Percentiles rank a stretch among this genome's conserved stretches.
Conservation (phyloP, 1,140 invertebrate species). For the Scylla paramamosain region DNA sequence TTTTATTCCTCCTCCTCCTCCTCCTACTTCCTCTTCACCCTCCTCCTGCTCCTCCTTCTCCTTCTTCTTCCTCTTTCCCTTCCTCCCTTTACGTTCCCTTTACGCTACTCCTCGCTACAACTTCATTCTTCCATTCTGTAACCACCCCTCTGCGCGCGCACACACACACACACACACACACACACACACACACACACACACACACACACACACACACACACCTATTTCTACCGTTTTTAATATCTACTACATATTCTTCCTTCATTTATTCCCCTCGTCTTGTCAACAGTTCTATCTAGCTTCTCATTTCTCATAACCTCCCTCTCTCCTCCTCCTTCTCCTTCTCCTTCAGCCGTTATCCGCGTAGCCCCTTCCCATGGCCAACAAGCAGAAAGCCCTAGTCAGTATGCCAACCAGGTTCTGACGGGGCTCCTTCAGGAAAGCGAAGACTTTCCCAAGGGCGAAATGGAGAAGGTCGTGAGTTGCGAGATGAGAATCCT, state of each 20-base stretch:
- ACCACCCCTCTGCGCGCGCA: neutral
- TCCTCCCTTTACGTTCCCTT: neutral
- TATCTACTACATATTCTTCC: no score
- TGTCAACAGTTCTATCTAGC: no score
- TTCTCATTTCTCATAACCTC: no score
- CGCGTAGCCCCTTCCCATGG: no score
- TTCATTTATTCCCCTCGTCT: no score
- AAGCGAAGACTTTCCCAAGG: neutral
- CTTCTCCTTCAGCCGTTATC: no score
- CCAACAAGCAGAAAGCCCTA: neutral
- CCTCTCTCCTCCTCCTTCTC: neutral
- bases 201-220: neutral
- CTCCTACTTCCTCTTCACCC: no score
- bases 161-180: slow-evolving; percentile 15
- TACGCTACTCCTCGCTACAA: no score
- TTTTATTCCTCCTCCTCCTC: neutral
- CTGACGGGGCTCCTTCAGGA: neutral
- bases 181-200: neutral
- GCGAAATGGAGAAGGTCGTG: neutral
- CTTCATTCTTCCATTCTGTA: no score
- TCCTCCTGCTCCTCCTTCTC: no score
- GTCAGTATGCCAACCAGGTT: neutral
- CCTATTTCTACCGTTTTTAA: neutral
- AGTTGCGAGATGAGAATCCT: neutral
- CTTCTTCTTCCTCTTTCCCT: neutral